A percentile compares a stretch with the other conserved stretches of the same genome.
Evolutionary conservation across 2,888 invertebrate species (phyloP).

Genomic region (Pantelozetes paolii): DNA sequence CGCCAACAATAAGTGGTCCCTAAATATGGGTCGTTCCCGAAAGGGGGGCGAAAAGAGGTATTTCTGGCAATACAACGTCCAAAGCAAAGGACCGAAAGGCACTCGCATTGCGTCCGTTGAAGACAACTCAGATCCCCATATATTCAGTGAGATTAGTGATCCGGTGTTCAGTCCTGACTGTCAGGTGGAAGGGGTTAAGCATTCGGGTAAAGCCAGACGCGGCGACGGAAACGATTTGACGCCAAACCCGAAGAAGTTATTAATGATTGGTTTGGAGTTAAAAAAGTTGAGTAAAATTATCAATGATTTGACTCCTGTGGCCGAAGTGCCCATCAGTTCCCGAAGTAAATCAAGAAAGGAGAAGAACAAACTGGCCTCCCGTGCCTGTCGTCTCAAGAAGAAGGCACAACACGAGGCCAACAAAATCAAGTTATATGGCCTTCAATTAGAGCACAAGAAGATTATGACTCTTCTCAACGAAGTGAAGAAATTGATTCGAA

Average conservation of each 20-base stretch:
- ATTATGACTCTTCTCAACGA: conserved; percentile 49
- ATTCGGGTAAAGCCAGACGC: conserved; percentile 76
- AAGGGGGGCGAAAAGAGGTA: conserved; percentile 61
- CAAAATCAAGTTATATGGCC: conserved; percentile 87
- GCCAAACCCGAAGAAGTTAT: conserved; percentile 86
- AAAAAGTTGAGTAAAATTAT: conserved; percentile 85
- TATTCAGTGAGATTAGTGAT: conserved; percentile 71
- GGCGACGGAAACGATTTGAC: conserved; percentile 97
- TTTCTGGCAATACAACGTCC: conserved; percentile 99
- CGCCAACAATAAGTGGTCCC: conserved; percentile 58
- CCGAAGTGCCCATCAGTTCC: conserved; percentile 81
- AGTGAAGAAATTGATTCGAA: conserved; percentile 41
- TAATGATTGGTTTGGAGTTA: conserved; percentile 83
- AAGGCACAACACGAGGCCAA: conserved; percentile 99
- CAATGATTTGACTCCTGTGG: conserved; percentile 92
- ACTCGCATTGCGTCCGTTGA: conserved; percentile 53
- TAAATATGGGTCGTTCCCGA: conserved; percentile 44
- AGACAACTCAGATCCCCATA: conserved; percentile 78
- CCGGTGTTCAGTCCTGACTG: conserved; percentile 93
- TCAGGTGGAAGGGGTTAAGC: conserved; percentile 64
- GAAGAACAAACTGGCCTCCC: conserved; percentile 93
- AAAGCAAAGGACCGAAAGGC: conserved; percentile 97
- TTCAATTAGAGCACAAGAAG: conserved; percentile 92
- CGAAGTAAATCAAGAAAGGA: conserved; percentile 91
- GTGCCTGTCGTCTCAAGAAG: conserved; percentile 94